Evolutionary conservation across 2,888 invertebrate genomes (phyloP).

Genomic region (Scaptomyza flava): DNA sequence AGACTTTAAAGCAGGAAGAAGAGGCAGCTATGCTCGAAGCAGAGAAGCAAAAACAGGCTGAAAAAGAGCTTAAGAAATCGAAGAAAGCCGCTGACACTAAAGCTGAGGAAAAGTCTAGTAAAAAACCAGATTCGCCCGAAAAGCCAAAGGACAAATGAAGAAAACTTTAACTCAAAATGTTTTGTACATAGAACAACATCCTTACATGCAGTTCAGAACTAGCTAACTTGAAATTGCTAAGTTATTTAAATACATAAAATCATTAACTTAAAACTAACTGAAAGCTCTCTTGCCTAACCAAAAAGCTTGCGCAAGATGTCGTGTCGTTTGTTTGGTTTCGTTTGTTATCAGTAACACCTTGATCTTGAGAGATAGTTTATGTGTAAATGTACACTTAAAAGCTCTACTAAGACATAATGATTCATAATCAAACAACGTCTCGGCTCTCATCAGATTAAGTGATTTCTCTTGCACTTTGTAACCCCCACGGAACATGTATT

Average conservation of each 20-base stretch:
- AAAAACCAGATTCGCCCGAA: conserved; percentile 35
- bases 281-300: neutral
- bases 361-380: neutral
- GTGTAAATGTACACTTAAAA: neutral
- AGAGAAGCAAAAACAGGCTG: conserved; percentile 71
- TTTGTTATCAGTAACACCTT: neutral
- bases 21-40: conserved; percentile 72
- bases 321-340: neutral
- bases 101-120: conserved; percentile 40
- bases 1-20: conserved; percentile 68
- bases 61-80: conserved; percentile 61
- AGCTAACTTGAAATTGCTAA: conserved; percentile 41
- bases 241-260: conserved; percentile 45
- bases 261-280: neutral
- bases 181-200: conserved; percentile 36
- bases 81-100: conserved; percentile 39
- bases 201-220: conserved; percentile 36
- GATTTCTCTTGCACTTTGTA: conserved; percentile 21
- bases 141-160: conserved; percentile 48
- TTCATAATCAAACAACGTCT: conserved; percentile 10
- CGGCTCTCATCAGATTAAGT: neutral
- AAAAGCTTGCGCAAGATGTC: conserved; percentile 4
- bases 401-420: conserved; percentile 10
- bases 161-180: neutral
- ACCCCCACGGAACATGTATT: conserved; percentile 7